A percentile compares a stretch with the other conserved stretches of the same genome.
Conservation (phyloP, 2,113 vertebrate genomes). For the Labrus mixtus region DNA sequence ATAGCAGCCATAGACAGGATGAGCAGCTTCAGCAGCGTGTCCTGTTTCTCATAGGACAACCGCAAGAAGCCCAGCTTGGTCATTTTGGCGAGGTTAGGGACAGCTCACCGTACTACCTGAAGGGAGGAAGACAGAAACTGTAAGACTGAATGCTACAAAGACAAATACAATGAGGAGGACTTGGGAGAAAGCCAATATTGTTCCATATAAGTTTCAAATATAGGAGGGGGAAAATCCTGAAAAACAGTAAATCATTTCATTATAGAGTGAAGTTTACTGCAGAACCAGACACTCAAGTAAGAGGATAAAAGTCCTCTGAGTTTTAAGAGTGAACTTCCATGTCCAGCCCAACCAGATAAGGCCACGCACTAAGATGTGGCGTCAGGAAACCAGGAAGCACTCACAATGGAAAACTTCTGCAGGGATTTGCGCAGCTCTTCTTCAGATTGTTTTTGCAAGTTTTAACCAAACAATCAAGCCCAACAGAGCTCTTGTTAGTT, state of each 20-base stretch:
- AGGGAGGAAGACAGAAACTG: constrained; percentile 8
- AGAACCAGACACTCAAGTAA: neutral
- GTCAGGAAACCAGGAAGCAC: constrained; percentile 71
- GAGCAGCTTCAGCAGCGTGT: constrained; percentile 98
- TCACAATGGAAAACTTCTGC: constrained; percentile 30
- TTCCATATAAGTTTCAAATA: neutral
- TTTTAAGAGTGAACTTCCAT: constrained; percentile 11
- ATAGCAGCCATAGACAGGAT: constrained; percentile 98
- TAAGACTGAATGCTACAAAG: neutral
- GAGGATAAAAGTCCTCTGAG: neutral
- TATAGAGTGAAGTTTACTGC: neutral
- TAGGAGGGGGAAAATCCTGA: neutral
- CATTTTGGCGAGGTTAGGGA: constrained; percentile 86
- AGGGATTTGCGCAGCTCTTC: neutral
- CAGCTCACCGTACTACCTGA: constrained; percentile 77
- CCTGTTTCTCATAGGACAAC: constrained; percentile 99
- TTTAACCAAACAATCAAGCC: neutral
- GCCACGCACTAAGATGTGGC: constrained; percentile 72
- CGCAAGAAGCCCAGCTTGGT: constrained; percentile 96
- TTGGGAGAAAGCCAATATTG: neutral
- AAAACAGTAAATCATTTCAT: neutral
- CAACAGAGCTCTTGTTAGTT: neutral
- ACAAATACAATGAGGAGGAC: too few relatives aligned
- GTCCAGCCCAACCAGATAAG: constrained; percentile 73
- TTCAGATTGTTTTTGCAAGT: neutral